A percentile compares a stretch with the other conserved stretches of the same genome.
These are phyloP conservation scores for Vulpes ferrilata DNA, from an alignment of 2,113 vertebrate genomes.

Conservation along the genomic window DNA sequence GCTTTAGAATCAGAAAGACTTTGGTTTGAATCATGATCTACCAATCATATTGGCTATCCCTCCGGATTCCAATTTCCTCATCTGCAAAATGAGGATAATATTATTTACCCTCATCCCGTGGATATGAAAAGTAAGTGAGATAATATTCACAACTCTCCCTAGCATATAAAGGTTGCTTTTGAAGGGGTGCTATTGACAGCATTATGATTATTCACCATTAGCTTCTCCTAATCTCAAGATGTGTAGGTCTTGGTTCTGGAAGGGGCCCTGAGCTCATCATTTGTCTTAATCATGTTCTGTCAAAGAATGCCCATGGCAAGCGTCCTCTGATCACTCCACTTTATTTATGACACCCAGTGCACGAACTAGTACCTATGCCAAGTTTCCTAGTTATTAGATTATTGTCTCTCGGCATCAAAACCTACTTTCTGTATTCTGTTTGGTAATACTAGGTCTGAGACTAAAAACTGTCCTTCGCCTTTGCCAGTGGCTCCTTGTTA, in stretches of 20 bases:
- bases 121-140: conserved; percentile 20
- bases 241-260: background rate
- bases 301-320: background rate
- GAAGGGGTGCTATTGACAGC: background rate
- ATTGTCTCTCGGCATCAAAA: background rate
- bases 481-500: background rate
- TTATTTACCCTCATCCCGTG: background rate
- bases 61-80: background rate
- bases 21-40: background rate
- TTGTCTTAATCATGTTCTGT: background rate
- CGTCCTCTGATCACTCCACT: background rate
- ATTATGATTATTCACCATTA: background rate
- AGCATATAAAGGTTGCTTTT: background rate
- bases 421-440: background rate
- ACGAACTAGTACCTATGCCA: background rate
- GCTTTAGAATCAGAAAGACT: conserved; percentile 26
- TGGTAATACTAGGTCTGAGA: background rate
- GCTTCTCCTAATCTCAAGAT: background rate
- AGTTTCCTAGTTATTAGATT: background rate
- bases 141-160: background rate
- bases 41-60: background rate
- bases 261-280: background rate
- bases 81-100: background rate
- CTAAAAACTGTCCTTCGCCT: background rate
- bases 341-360: background rate